These are phyloP conservation scores for Sus cebifrons DNA, from an alignment of 2,797 vertebrate genomes.

Conservation along the genomic window DNA sequence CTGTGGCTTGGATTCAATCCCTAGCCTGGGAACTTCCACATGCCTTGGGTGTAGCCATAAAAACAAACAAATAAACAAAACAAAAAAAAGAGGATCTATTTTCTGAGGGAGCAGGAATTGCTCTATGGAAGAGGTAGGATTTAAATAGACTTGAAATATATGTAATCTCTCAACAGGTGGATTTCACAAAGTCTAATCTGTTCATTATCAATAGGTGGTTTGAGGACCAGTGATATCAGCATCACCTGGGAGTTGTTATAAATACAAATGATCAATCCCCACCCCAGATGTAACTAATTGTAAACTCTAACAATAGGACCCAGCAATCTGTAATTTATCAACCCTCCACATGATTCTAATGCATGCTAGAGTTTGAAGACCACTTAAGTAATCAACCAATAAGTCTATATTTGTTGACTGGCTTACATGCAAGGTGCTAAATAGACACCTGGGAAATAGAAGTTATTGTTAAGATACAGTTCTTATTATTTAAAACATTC, in stretches of 20 bases:
- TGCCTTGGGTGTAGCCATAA: no score
- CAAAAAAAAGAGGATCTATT: not conserved
- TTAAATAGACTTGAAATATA: slow-evolving; percentile 39
- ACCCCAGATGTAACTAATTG: slow-evolving; percentile 29
- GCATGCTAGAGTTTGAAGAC: slow-evolving; percentile 47
- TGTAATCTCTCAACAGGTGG: slow-evolving; percentile 1
- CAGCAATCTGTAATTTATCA: slow-evolving; percentile 38
- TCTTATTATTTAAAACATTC: slow-evolving; percentile 38
- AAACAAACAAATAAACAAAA: no score
- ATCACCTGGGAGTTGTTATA: slow-evolving; percentile 12
- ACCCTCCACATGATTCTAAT: not conserved
- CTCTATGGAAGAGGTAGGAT: slow-evolving; percentile 25
- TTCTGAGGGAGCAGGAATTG: not conserved
- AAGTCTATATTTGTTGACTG: slow-evolving; percentile 16
- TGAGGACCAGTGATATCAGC: not conserved
- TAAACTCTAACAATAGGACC: not conserved
- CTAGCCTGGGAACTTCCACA: no score
- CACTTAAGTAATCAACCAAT: slow-evolving; percentile 3
- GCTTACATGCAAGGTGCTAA: slow-evolving; percentile 8
- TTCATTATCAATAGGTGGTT: not conserved
- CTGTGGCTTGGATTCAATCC: no score
- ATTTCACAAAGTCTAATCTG: slow-evolving; percentile 39
- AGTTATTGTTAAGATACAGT: not conserved
- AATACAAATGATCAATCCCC: slow-evolving; percentile 22
- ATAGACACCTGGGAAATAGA: not conserved